A percentile compares a stretch with the other conserved stretches of the same genome.
Evolutionary conservation across 30 jellyfish, hydroid and myxozoan species (phyloP).

Genomic region (Chironex yamaguchii): DNA sequence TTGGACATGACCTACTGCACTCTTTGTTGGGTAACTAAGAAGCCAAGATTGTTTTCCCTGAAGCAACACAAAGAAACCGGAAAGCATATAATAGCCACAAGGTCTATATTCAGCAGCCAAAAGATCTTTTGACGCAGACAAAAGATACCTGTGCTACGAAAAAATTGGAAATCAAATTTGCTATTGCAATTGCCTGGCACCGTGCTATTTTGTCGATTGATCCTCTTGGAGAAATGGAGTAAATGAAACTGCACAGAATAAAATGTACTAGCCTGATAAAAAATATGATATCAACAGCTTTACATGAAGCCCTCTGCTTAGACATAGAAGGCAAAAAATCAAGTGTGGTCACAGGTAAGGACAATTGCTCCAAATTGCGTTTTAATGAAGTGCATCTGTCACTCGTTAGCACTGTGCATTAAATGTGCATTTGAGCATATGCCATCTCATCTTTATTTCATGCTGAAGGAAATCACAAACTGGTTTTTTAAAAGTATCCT

Average conservation of each 20-base stretch:
- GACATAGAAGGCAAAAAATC: conserved; percentile 53
- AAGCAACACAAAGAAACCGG: too few species aligned
- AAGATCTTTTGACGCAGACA: too few species aligned
- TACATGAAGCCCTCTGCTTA: conserved; percentile 28
- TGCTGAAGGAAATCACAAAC: conserved; percentile 30
- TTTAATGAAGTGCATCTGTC: conserved; percentile 56
- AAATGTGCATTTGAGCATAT: conserved; percentile 15
- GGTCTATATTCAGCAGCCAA: too few species aligned
- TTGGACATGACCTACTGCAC: too few species aligned
- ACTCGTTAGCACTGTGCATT: conserved; percentile 55
- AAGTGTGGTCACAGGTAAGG: conserved; percentile 42
- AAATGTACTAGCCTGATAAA: conserved; percentile 53
- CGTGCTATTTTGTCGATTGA: conserved; percentile 58
- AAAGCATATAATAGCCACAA: too few species aligned
- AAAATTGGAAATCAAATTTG: conserved; percentile 41
- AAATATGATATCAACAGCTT: conserved; percentile 65
- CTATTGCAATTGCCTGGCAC: conserved; percentile 74
- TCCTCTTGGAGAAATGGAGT: conserved; percentile 68
- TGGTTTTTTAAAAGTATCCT: conserved; percentile 53
- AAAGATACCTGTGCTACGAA: conserved; percentile 20
- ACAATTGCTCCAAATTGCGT: conserved; percentile 27
- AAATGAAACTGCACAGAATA: conserved; percentile 63
- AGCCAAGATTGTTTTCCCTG: too few species aligned
- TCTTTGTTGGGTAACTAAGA: too few species aligned
- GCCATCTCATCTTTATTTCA: conserved; percentile 47